Evolutionary conservation across 2,888 invertebrate species (phyloP).

Genomic region (Yponomeuta plumbellus): DNA sequence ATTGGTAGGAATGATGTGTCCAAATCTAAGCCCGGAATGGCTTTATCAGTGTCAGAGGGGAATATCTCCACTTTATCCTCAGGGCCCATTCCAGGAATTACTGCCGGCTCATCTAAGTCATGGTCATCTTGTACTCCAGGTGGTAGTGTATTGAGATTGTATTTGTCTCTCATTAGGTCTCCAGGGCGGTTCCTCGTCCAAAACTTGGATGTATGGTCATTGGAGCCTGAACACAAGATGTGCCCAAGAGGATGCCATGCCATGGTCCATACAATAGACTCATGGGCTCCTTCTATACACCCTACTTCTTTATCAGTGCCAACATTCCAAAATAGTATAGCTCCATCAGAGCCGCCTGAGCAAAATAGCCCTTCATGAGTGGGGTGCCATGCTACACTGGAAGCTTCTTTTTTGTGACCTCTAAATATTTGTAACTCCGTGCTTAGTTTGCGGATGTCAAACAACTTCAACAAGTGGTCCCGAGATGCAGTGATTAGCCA

Average conservation of each 20-base stretch:
- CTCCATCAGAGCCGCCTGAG: conserved; percentile 99
- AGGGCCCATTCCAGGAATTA: conserved; percentile 98
- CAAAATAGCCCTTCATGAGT: conserved; percentile 97
- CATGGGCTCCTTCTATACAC: conserved; percentile 98
- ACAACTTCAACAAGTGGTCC: conserved; percentile 97
- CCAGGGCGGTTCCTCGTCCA: conserved; percentile 99
- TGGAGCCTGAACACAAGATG: conserved; percentile 99
- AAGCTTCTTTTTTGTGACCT: conserved; percentile 99
- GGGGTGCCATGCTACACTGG: conserved; percentile 98
- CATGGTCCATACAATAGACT: conserved; percentile 99
- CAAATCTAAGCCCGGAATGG: conserved; percentile 92
- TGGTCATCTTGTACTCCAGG: conserved; percentile 80
- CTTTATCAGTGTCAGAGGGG: conserved; percentile 75
- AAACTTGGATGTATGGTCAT: conserved; percentile 99
- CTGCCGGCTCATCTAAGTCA: conserved; percentile 83
- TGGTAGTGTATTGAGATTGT: conserved; percentile 94
- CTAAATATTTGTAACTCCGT: conserved; percentile 98
- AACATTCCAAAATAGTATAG: conserved; percentile 99
- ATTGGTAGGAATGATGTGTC: conserved; percentile 80
- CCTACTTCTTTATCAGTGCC: conserved; percentile 99
- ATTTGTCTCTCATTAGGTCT: conserved; percentile 98
- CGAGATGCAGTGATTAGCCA: conserved; percentile 99
- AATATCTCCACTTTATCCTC: conserved; percentile 92
- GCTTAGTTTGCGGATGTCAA: conserved; percentile 96
- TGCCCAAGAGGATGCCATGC: conserved; percentile 99